Conservation (phyloP, 2,797 vertebrate genomes). For the Oryzias dopingdopingensis region DNA sequence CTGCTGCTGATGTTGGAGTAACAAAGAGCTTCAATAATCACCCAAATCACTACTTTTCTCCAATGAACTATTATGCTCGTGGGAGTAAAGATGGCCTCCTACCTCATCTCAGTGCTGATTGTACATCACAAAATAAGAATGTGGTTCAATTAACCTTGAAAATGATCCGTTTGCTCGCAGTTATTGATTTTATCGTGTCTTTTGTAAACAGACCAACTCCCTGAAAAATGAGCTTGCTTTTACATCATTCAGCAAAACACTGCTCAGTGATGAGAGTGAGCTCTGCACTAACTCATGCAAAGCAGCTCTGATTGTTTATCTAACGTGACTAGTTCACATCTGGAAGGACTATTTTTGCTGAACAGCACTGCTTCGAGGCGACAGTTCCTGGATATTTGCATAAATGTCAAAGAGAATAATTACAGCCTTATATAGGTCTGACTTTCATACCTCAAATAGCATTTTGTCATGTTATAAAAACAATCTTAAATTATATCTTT, state of each 20-base stretch:
- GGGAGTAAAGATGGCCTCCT: slow-evolving; percentile 34
- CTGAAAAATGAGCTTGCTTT: slow-evolving; percentile 49
- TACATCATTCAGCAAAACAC: slow-evolving; percentile 38
- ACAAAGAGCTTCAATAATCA: slow-evolving; percentile 54
- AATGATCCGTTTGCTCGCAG: slow-evolving; percentile 52
- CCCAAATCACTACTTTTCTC: slow-evolving; percentile 50
- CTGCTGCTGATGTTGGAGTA: slow-evolving; percentile 32
- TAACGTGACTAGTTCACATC: slow-evolving; percentile 47
- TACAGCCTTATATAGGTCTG: slow-evolving; percentile 24
- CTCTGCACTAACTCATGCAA: slow-evolving; percentile 43
- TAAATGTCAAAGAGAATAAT: slow-evolving; percentile 21
- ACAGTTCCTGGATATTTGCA: slow-evolving; percentile 16
- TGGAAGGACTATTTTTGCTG: slow-evolving; percentile 20
- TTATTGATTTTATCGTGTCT: slow-evolving; percentile 55
- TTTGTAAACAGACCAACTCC: slow-evolving; percentile 48
- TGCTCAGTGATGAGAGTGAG: slow-evolving; percentile 46
- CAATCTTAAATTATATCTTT: too few species aligned
- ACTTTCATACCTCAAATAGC: slow-evolving; percentile 22
- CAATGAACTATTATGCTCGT: slow-evolving; percentile 57
- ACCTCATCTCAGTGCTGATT: slow-evolving; percentile 25
- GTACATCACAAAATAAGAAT: slow-evolving; percentile 45
- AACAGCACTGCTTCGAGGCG: slow-evolving; percentile 20
- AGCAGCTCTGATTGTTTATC: slow-evolving; percentile 32
- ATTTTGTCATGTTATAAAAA: too few species aligned
- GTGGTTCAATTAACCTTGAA: slow-evolving; percentile 61